A percentile compares a stretch with the other conserved stretches of the same genome.
Evolutionary conservation across 2,797 vertebrate genomes (phyloP).

Genomic region (Sebastes iracundus): DNA sequence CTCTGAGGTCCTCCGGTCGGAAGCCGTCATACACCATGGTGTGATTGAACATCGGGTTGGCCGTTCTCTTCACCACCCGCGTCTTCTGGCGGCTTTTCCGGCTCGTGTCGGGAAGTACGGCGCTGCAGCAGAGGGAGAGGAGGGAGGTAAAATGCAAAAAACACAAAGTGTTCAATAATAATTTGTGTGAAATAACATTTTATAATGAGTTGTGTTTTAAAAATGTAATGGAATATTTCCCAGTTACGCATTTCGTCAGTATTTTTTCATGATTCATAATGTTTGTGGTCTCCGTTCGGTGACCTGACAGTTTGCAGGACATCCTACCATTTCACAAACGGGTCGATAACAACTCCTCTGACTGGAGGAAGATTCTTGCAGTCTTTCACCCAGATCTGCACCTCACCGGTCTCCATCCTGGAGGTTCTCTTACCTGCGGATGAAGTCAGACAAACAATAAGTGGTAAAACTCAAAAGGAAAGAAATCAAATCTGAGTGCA

Average conservation of each 20-base stretch:
- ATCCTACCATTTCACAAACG: constrained; percentile 95
- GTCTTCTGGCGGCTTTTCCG: constrained; percentile 92
- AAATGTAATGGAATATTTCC: neutral
- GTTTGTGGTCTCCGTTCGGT: neutral
- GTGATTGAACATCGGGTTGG: constrained; percentile 93
- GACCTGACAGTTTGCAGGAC: neutral
- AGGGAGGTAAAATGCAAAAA: neutral
- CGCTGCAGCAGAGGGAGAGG: constrained; percentile 72
- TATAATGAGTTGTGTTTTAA: neutral
- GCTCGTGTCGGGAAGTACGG: constrained; percentile 90
- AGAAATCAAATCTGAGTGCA: neutral
- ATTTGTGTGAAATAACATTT: neutral
- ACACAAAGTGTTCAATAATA: neutral
- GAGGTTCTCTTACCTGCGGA: constrained; percentile 80
- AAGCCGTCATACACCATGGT: constrained; percentile 96
- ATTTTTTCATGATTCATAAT: neutral
- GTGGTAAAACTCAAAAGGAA: neutral
- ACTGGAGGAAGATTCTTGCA: constrained; percentile 88
- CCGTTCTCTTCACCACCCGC: constrained; percentile 87
- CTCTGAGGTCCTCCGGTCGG: constrained; percentile 86
- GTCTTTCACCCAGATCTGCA: constrained; percentile 97
- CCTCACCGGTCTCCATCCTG: constrained; percentile 84
- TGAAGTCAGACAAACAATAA: neutral
- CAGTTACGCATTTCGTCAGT: too few species aligned
- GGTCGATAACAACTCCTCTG: constrained; percentile 86